A percentile compares a stretch with the other conserved stretches of the same genome.
These are phyloP conservation scores for Hesperia comma DNA, from an alignment of 2,888 invertebrate genomes.

Conservation along the genomic window DNA sequence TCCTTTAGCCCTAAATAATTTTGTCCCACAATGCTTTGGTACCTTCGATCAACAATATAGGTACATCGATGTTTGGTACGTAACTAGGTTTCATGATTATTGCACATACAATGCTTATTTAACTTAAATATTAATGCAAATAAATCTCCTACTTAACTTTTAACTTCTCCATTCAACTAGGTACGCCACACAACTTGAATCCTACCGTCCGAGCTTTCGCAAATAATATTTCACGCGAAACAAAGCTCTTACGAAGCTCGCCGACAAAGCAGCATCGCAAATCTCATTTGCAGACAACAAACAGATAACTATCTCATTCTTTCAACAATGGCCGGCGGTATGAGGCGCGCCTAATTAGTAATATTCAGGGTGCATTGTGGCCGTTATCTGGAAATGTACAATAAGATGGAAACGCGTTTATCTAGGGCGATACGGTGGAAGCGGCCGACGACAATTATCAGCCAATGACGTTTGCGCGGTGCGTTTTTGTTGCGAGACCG, in stretches of 20 bases:
- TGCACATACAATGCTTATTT: too few relatives aligned
- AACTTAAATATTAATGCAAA: background rate
- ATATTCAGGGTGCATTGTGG: slow-evolving; percentile 82
- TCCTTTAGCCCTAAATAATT: too few relatives aligned
- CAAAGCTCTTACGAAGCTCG: slow-evolving; percentile 75
- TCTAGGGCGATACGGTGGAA: slow-evolving; percentile 79
- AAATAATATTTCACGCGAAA: slow-evolving; percentile 73
- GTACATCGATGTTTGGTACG: too few relatives aligned
- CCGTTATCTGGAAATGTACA: slow-evolving; percentile 74
- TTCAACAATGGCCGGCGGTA: slow-evolving; percentile 80
- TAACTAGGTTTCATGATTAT: too few relatives aligned
- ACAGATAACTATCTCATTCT: slow-evolving; percentile 80
- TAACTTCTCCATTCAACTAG: slow-evolving; percentile 1
- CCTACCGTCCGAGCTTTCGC: slow-evolving; percentile 28
- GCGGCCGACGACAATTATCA: slow-evolving; percentile 79
- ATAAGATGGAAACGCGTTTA: slow-evolving; percentile 78
- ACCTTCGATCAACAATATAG: too few relatives aligned
- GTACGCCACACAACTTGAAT: slow-evolving; percentile 28
- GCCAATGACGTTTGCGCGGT: slow-evolving; percentile 63
- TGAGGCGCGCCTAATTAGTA: slow-evolving; percentile 83
- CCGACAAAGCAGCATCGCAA: slow-evolving; percentile 82
- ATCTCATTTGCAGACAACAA: slow-evolving; percentile 81
- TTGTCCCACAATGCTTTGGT: too few relatives aligned
- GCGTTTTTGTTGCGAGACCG: slow-evolving; percentile 51
- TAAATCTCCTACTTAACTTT: slow-evolving; percentile 1